A percentile compares a stretch with the other conserved stretches of the same genome.
These are phyloP conservation scores for Lepus europaeus DNA, from an alignment of 2,113 vertebrate species.

Conservation along the genomic window DNA sequence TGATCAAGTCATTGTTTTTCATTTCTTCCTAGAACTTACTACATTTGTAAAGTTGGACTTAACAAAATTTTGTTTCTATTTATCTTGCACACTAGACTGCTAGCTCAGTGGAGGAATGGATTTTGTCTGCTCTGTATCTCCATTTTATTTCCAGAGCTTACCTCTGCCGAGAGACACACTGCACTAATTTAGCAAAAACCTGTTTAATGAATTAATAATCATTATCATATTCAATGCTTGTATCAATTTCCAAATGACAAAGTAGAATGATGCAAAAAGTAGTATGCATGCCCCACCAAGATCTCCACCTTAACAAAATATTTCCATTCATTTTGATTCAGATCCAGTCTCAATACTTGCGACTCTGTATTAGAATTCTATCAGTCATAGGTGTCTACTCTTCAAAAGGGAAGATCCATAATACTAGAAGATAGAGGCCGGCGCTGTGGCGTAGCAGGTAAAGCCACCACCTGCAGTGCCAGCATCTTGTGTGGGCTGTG, in stretches of 20 bases:
- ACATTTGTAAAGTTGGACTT: background rate
- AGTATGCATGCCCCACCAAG: accelerated
- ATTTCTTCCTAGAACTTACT: background rate
- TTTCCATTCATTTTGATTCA: background rate
- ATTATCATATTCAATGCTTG: background rate
- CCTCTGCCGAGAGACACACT: background rate
- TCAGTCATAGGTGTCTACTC: background rate
- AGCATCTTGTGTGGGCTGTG: no score
- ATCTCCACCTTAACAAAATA: background rate
- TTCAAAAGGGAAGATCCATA: background rate
- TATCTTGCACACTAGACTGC: background rate
- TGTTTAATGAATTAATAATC: background rate
- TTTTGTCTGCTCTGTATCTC: background rate
- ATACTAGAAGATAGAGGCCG: background rate
- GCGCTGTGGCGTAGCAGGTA: no score
- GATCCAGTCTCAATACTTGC: background rate
- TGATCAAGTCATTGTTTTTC: no score
- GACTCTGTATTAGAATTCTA: accelerated
- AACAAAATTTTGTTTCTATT: background rate
- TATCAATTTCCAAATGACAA: background rate
- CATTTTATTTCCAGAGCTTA: background rate
- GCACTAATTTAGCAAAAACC: background rate
- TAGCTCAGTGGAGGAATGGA: background rate
- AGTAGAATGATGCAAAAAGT: background rate
- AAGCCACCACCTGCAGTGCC: no score